Evolutionary conservation across 2,888 invertebrate species (phyloP).

Genomic region (Lasioglossum lativentre): DNA sequence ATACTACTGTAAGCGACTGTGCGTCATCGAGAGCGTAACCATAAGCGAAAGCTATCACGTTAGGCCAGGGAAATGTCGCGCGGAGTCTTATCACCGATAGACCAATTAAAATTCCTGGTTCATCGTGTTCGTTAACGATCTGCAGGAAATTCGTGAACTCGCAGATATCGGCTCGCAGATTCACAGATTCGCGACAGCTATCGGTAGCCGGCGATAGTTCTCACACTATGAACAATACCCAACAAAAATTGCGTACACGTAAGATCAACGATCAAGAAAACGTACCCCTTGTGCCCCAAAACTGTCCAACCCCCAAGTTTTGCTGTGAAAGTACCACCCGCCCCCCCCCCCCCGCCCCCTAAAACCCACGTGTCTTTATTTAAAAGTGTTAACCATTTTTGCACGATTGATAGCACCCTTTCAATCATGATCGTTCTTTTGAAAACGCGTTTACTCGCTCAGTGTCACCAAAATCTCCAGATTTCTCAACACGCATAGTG

Average conservation of each 20-base stretch:
- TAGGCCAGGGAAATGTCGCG: conserved; percentile 33
- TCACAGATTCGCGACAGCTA: conserved; percentile 25
- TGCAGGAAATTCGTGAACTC: conserved; percentile 44
- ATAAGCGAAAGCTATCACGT: neutral
- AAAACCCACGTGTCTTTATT: conserved; percentile 17
- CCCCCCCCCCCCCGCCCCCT: neutral
- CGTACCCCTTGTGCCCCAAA: conserved; percentile 21
- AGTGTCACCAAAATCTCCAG: neutral
- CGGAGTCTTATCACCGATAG: conserved; percentile 29
- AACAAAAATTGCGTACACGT: conserved; percentile 48
- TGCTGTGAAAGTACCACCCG: conserved; percentile 26
- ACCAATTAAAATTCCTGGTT: conserved; percentile 7
- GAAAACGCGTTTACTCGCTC: neutral
- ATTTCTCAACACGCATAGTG: neutral
- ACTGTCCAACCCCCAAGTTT: conserved; percentile 9
- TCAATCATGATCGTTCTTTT: neutral
- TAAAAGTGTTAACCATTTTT: conserved; percentile 18
- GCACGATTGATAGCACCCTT: conserved; percentile 27
- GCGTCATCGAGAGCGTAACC: neutral
- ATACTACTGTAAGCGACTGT: neutral
- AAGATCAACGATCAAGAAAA: conserved; percentile 38
- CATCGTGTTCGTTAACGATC: conserved; percentile 46
- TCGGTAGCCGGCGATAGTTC: conserved; percentile 50
- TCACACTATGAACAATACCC: conserved; percentile 44
- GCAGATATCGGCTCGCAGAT: conserved; percentile 31